Evolutionary conservation across 2,888 invertebrate species (phyloP).

Genomic region (Chymomyza procnemis): DNA sequence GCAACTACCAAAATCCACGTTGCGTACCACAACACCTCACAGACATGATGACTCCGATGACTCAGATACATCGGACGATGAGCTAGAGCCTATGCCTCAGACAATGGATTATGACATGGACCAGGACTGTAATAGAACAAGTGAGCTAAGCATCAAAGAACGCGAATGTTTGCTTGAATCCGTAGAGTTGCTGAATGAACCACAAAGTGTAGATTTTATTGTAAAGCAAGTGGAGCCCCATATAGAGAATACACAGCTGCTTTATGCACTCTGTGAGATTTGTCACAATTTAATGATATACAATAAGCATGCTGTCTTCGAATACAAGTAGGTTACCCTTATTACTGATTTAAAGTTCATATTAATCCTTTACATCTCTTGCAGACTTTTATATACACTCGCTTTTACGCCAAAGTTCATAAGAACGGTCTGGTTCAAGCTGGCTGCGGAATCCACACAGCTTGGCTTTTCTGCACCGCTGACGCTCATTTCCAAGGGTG

Average conservation of each 20-base stretch:
- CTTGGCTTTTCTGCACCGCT: conserved; percentile 78
- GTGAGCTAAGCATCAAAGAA: conserved; percentile 66
- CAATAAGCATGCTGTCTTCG: conserved; percentile 89
- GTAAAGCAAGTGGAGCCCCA: conserved; percentile 78
- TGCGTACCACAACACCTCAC: conserved; percentile 54
- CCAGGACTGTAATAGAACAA: conserved; percentile 29
- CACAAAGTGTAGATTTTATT: conserved; percentile 80
- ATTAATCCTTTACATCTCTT: conserved; percentile 5
- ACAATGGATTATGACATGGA: conserved; percentile 53
- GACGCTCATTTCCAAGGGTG: conserved; percentile 77
- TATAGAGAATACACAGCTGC: conserved; percentile 79
- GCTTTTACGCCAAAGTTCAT: conserved; percentile 89
- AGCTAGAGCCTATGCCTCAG: conserved; percentile 30
- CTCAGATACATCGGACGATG: conserved; percentile 60
- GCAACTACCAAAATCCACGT: conserved; percentile 75
- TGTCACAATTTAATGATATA: conserved; percentile 91
- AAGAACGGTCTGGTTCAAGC: conserved; percentile 85
- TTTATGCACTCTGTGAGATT: conserved; percentile 86
- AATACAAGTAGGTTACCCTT: conserved; percentile 84
- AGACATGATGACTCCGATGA: conserved; percentile 72
- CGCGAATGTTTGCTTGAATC: conserved; percentile 72
- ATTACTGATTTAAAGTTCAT: neutral
- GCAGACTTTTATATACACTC: conserved; percentile 86
- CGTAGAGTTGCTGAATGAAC: conserved; percentile 84
- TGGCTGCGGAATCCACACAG: conserved; percentile 76